phyloP scores from a whole-genome alignment of 2,888 invertebrate genomes.

The Malacosoma neustria region DNA sequence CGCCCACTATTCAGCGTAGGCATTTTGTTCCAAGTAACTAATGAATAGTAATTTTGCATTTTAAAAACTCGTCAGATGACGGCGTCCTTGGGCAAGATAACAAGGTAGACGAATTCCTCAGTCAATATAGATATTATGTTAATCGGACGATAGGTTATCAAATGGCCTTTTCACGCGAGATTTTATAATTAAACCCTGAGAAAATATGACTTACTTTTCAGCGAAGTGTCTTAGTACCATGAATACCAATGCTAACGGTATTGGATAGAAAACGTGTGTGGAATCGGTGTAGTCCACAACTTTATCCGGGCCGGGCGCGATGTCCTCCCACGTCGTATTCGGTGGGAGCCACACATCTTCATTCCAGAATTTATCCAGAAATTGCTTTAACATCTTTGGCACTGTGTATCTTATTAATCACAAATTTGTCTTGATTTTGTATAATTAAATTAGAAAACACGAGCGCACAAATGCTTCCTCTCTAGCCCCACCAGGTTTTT shows the following conservation, averaged over 20 bases:
- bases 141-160: slow-evolving; percentile 1
- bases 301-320: slow-evolving; percentile 78
- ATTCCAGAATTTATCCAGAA: slow-evolving; percentile 58
- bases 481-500: too few species aligned
- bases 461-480: neutral
- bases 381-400: slow-evolving; percentile 2
- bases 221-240: slow-evolving; percentile 80
- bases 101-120: neutral
- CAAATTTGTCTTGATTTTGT: neutral
- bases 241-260: slow-evolving; percentile 83
- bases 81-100: neutral
- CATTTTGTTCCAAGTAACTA: neutral
- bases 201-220: slow-evolving; percentile 79
- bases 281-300: slow-evolving; percentile 80
- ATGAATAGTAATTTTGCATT: neutral
- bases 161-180: neutral
- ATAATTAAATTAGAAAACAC: neutral
- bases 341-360: slow-evolving; percentile 89
- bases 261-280: slow-evolving; percentile 81
- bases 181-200: neutral
- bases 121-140: neutral
- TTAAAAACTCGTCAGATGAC: neutral
- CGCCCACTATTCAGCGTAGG: neutral
- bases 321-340: slow-evolving; percentile 86
- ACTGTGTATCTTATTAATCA: neutral